Conservation (phyloP, 2,797 vertebrate genomes). For the Sebastiscus tertius region DNA sequence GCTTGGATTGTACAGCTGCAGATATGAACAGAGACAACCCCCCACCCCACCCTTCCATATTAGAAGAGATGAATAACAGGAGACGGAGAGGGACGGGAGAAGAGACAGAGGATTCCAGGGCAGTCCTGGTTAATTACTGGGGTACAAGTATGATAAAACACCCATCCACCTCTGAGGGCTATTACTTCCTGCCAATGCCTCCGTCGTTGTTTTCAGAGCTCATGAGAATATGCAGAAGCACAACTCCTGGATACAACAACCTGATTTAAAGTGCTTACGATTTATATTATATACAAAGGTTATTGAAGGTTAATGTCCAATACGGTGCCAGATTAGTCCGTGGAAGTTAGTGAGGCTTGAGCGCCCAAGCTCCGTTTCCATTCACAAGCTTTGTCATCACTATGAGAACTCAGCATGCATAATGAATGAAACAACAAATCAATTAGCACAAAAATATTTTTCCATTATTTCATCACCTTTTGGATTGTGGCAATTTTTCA, state of each 20-base stretch:
- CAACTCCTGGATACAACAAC: constrained; percentile 62
- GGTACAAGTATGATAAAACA: constrained; percentile 76
- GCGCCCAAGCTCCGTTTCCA: constrained; percentile 6
- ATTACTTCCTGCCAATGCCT: constrained; percentile 72
- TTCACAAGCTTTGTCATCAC: constrained; percentile 39
- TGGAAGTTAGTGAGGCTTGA: constrained; percentile 27
- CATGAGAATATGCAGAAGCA: constrained; percentile 70
- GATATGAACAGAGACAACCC: constrained; percentile 55
- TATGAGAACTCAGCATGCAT: constrained; percentile 21
- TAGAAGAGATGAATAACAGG: constrained; percentile 38
- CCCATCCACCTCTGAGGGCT: constrained; percentile 63
- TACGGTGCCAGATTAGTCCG: constrained; percentile 25
- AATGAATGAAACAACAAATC: constrained; percentile 42
- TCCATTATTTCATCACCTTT: constrained; percentile 37
- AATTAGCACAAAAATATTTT: constrained; percentile 40
- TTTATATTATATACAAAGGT: constrained; percentile 47
- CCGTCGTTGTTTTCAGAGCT: constrained; percentile 58
- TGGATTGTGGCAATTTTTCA: constrained; percentile 43
- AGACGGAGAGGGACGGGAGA: constrained; percentile 28
- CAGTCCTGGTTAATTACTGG: constrained; percentile 77
- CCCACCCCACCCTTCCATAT: constrained; percentile 23
- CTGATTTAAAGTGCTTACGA: constrained; percentile 56
- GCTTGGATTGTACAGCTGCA: constrained; percentile 69
- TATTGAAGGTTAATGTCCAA: constrained; percentile 56
- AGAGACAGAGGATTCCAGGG: constrained; percentile 65